These are phyloP conservation scores for Pachycephala philippinensis DNA, from an alignment of 2,113 vertebrate species.

Conservation along the genomic window DNA sequence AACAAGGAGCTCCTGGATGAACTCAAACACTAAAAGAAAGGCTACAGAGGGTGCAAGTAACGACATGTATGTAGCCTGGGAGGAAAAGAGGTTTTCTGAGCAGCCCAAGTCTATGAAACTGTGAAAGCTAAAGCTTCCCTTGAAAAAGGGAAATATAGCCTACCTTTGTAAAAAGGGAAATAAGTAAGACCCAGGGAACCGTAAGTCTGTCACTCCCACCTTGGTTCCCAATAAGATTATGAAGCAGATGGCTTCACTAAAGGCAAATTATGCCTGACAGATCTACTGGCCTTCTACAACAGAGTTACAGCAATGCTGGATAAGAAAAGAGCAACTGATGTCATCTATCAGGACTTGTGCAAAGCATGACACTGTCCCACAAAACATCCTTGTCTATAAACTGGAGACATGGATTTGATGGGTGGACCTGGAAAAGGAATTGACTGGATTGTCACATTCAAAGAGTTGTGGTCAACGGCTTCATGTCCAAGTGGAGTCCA, in stretches of 20 bases:
- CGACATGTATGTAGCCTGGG: accelerated
- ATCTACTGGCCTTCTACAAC: not conserved
- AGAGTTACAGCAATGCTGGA: not conserved
- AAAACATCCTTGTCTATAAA: not conserved
- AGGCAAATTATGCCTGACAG: not conserved
- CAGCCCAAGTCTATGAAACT: not conserved
- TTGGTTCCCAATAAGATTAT: not conserved
- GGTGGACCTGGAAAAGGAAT: not conserved
- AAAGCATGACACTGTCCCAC: not conserved
- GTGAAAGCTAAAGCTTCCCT: not conserved
- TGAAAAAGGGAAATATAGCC: not conserved
- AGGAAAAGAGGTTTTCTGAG: not conserved
- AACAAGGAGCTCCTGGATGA: not conserved
- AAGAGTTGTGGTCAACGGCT: not conserved
- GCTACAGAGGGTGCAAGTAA: not conserved
- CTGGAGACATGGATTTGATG: not conserved
- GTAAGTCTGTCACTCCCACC: not conserved
- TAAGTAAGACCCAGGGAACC: not conserved
- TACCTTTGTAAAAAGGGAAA: not conserved
- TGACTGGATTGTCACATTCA: not conserved
- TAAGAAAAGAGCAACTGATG: not conserved
- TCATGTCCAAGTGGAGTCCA: not conserved
- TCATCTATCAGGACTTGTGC: not conserved
- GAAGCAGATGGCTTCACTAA: not conserved
- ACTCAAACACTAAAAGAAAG: not conserved